Evolutionary conservation across 2,797 vertebrate species (phyloP), one percentile per base, ranked within the genome.

Genomic region (Rhyacichthys aspro): DNA sequence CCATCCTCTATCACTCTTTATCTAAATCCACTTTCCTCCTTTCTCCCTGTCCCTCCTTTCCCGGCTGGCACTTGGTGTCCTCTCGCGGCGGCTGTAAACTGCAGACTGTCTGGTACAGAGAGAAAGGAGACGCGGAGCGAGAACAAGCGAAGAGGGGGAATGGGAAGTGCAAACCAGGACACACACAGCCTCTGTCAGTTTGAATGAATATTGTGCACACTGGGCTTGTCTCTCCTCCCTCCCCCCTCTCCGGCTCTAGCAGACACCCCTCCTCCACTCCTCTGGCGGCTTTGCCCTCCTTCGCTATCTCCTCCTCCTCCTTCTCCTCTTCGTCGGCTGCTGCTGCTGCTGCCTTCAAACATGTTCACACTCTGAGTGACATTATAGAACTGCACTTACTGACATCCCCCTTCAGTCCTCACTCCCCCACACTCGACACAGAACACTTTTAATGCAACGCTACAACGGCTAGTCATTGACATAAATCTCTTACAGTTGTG

Each of bases 191-290:
- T 87, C 82, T 91, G 88, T 92, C 88, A 90, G 85, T 91, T 89
- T 93, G 90, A 92, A 93, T 92, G 90, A 92, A 92, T 87, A 89
- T 89, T 89, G 87, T 91, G 86, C 88, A 88, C 82, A 83, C 81
- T 84, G 48, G 68, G 84, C 72, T 86, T 76, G 79, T 81, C 87
- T 80, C 85, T 77, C 43, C 56, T n/a, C 34, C 45, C 50, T 39
- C 59, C 69, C 41, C 60, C 59, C 60, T 54, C 58, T 79, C 82
- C 46, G 72, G 84, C 72, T 73, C 65, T 11, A 32, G 28, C 41
- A 80, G 73, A 1, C 79, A 78, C 87, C 80, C 84, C 83, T 81
- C 86, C 81, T 86, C 84, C 86, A 84, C 79, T 83, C 78, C 79
- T 81, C 76, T 70, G 18, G 74, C 71, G 18, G 74, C 74, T 79